Conservation (phyloP, 1,140 invertebrate genomes). For the Stegodyphus mimosarum region DNA sequence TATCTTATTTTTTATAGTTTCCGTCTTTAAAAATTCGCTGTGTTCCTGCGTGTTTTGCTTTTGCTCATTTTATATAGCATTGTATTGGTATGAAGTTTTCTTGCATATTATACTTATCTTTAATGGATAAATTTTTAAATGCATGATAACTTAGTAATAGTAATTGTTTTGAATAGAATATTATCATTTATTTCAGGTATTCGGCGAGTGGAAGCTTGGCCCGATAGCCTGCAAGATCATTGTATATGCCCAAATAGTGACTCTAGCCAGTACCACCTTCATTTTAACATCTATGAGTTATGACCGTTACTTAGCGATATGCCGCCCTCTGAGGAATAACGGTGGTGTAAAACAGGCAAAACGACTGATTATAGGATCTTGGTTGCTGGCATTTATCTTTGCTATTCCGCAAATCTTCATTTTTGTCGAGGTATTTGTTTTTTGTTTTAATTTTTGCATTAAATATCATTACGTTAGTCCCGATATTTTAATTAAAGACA, state of each 20-base stretch:
- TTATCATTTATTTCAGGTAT: constrained; percentile 64
- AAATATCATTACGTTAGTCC: too few relatives aligned
- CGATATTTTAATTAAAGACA: too few relatives aligned
- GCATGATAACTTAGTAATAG: too few relatives aligned
- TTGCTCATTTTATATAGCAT: too few relatives aligned
- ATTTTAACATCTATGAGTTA: constrained; percentile 70
- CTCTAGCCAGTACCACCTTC: constrained; percentile 70
- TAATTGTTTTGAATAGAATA: not conserved
- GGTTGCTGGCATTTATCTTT: constrained; percentile 69
- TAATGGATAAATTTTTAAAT: too few relatives aligned
- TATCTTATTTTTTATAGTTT: too few relatives aligned
- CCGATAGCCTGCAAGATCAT: constrained; percentile 68
- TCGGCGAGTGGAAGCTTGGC: constrained; percentile 69
- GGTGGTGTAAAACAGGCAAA: constrained; percentile 62
- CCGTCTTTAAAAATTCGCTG: too few relatives aligned
- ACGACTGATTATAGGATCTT: constrained; percentile 68
- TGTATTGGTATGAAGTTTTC: too few relatives aligned
- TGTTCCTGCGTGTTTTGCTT: too few relatives aligned
- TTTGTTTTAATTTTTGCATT: too few relatives aligned
- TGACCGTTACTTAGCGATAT: constrained; percentile 70
- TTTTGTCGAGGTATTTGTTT: constrained; percentile 66
- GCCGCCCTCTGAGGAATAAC: constrained; percentile 68
- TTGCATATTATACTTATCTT: too few relatives aligned
- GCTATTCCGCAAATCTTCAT: constrained; percentile 70
- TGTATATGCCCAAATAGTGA: constrained; percentile 69